Evolutionary conservation across 2,113 vertebrate genomes (phyloP).

Genomic region (Microtus ochrogaster): DNA sequence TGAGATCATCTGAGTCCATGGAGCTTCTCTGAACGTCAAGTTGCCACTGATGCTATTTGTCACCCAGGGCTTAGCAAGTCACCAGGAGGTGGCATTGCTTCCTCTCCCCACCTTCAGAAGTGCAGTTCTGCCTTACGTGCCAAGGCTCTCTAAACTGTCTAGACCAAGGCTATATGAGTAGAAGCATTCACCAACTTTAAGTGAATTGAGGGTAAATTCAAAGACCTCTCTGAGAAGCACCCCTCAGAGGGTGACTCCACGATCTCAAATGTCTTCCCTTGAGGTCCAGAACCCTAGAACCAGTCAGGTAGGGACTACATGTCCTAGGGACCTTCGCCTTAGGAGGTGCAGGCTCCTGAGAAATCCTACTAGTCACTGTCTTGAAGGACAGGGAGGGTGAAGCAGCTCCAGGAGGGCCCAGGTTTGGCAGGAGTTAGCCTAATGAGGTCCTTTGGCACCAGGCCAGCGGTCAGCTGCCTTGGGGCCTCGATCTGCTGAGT

Average conservation of each 20-base stretch:
- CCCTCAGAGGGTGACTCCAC: not conserved
- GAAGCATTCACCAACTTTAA: not conserved
- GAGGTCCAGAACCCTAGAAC: not conserved
- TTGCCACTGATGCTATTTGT: not conserved
- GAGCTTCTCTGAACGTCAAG: too few species aligned
- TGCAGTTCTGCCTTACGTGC: not conserved
- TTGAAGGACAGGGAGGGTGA: not conserved
- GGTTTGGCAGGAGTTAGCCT: not conserved
- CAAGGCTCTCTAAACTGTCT: not conserved
- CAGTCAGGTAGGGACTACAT: fast-evolving
- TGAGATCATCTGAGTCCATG: not conserved
- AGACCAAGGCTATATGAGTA: not conserved
- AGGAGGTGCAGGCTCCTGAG: not conserved
- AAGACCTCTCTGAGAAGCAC: not conserved
- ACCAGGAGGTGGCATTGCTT: not conserved
- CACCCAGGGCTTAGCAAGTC: not conserved
- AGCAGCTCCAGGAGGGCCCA: not conserved
- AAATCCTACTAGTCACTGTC: not conserved
- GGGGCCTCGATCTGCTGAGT: not conserved
- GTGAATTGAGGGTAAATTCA: not conserved
- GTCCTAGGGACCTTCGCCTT: too few species aligned
- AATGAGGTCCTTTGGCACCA: not conserved
- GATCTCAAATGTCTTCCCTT: not conserved
- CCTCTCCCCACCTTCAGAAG: not conserved
- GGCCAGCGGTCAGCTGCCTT: not conserved